Evolutionary conservation across 2,797 vertebrate genomes (phyloP).

Genomic region (Etheostoma nigrum): DNA sequence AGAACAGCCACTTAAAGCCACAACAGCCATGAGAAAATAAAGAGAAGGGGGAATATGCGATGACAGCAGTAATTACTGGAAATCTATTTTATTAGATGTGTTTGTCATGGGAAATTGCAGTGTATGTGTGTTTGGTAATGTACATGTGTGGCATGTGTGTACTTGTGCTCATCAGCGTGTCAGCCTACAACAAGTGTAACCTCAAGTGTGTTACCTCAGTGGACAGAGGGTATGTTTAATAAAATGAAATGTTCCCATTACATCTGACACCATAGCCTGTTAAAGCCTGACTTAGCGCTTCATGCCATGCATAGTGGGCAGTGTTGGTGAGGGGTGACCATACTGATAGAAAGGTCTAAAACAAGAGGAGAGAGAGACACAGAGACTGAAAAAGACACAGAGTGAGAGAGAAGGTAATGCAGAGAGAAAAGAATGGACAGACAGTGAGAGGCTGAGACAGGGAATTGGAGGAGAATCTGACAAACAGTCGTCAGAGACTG

Average conservation of each 20-base stretch:
- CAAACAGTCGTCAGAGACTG: conserved; percentile 45
- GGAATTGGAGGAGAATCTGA: conserved; percentile 53
- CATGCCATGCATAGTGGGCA: not conserved
- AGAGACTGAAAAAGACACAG: conserved; percentile 11
- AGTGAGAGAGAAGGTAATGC: not conserved
- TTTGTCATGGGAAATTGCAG: conserved; percentile 58
- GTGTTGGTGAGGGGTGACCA: not conserved
- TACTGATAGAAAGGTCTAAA: not conserved
- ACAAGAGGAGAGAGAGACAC: not conserved
- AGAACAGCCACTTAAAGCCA: conserved; percentile 84
- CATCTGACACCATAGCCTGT: conserved; percentile 39
- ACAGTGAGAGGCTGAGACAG: conserved; percentile 34
- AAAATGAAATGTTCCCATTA: conserved; percentile 68
- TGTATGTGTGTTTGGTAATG: conserved; percentile 22
- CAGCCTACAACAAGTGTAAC: conserved; percentile 51
- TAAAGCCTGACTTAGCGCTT: conserved; percentile 19
- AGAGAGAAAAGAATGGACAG: conserved; percentile 30
- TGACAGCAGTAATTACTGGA: conserved; percentile 81
- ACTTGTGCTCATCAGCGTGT: conserved; percentile 48
- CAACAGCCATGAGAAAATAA: conserved; percentile 79
- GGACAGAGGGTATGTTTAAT: conserved; percentile 60
- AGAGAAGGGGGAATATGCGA: conserved; percentile 67
- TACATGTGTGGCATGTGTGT: not conserved
- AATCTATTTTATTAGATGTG: conserved; percentile 74
- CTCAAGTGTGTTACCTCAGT: conserved; percentile 54